Base-by-base conservation (phyloP, 2,888 invertebrate genomes). In the Phyto melanocephala region DNA sequence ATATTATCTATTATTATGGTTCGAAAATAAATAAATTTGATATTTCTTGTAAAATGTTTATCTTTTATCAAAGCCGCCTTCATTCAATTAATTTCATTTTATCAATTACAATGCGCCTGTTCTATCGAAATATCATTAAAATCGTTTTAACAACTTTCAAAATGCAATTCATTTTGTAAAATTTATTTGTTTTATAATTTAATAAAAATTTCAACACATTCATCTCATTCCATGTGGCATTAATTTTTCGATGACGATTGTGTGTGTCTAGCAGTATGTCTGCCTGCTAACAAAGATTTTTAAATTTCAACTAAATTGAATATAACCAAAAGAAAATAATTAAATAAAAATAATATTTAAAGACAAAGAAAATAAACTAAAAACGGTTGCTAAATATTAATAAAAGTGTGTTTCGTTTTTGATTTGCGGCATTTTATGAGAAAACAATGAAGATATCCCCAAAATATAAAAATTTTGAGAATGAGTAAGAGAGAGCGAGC, bases 191-290 rank as follows among this genome's bases (percentile, higher is more conserved):
- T 78, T 63, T 20, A 67, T 22, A 65, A 45, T 35, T 37, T 75
- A 17, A 54, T 54, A 54, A 68, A 42, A 65, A 72, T 81, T 81
- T 77, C 60, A 72, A 62, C 67, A 72, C 67, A 22, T 24, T 62
- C 52, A 15, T 52, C 56, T 37, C 28, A 17, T 63, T 63, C 45
- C 62, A 77, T 60, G 45, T 72, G 77, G 58, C 56, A 77, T 28
- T 33, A 45, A 35, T 62, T 28, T 28, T 28, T 68, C 58, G 68
- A 22, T 76, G 67, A 72, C 40, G 45, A 68, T 68, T 40, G 24
- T 62, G 81, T 78, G 24, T 62, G 81, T 81, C 81, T 81, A 56
- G 81, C 68, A 70, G 42, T 35, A 52, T 68, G 81, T 81, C 81
- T 81, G 58, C 60, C 37, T 74, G 65, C 67, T 50, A 35, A 11